phyloP scores from a whole-genome alignment of 2,113 vertebrate species.

The Callospermophilus lateralis region DNA sequence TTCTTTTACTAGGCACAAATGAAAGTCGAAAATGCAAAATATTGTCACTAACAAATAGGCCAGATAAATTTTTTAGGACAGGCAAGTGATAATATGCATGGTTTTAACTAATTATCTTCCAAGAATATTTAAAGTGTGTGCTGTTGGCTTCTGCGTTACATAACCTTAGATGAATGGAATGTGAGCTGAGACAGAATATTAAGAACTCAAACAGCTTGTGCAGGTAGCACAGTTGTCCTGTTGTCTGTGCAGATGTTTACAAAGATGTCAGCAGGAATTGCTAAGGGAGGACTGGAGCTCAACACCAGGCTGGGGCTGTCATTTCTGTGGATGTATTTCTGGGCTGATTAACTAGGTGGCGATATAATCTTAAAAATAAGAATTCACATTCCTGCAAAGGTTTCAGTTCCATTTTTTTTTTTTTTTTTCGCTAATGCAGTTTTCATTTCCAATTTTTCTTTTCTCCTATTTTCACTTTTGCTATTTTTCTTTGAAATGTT shows the following conservation, averaged over 20 bases:
- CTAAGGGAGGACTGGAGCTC: neutral
- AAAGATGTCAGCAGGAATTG: neutral
- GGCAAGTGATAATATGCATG: neutral
- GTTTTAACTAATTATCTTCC: conserved; percentile 49
- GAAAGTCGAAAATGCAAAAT: conserved; percentile 31
- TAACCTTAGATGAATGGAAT: neutral
- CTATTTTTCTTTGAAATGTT: conserved; percentile 14
- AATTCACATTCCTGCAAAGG: neutral
- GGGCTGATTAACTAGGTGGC: conserved; percentile 87
- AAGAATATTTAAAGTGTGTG: neutral
- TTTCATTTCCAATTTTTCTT: neutral
- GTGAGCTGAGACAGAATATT: neutral
- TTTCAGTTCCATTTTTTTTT: neutral
- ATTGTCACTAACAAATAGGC: neutral
- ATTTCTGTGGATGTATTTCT: conserved; percentile 74
- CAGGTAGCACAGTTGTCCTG: neutral
- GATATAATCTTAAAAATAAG: conserved; percentile 86
- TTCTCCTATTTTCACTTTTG: conserved; percentile 36
- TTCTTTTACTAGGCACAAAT: neutral
- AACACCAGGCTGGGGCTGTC: rapidly evolving
- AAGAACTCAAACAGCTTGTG: neutral
- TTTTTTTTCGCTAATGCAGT: neutral
- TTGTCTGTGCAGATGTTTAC: rapidly evolving
- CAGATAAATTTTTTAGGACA: conserved; percentile 34
- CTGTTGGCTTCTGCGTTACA: neutral